phyloP scores from a whole-genome alignment of 2,888 invertebrate genomes.

The Dasysyrphus albostriatus region DNA sequence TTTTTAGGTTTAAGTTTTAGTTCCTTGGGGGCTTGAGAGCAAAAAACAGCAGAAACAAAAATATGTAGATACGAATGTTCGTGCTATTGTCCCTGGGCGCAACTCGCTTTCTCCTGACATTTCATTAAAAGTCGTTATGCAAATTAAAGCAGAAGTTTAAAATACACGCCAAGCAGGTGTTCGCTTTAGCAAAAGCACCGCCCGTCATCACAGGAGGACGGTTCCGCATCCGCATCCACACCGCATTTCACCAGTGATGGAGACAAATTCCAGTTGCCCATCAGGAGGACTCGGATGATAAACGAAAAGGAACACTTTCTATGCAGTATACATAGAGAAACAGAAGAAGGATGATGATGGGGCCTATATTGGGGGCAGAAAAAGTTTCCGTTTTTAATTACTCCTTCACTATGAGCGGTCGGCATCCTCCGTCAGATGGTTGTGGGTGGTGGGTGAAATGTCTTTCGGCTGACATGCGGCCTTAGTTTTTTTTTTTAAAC shows the following conservation, averaged over 20 bases:
- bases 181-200: slow-evolving; percentile 1
- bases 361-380: not conserved
- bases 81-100: slow-evolving; percentile 16
- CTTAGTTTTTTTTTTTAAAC: slow-evolving; percentile 28
- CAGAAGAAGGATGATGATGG: not conserved
- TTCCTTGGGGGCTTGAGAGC: not conserved
- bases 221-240: slow-evolving; percentile 32
- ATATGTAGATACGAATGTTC: slow-evolving; percentile 4
- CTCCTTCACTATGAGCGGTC: slow-evolving; percentile 58
- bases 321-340: not conserved
- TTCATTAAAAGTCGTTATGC: slow-evolving; percentile 74
- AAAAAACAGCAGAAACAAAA: not conserved
- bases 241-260: slow-evolving; percentile 38
- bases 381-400: slow-evolving; percentile 74
- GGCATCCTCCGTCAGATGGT: slow-evolving; percentile 15
- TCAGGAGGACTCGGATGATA: slow-evolving; percentile 28
- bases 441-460: slow-evolving; percentile 37
- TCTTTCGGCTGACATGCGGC: slow-evolving; percentile 70
- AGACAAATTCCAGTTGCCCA: slow-evolving; percentile 50
- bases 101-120: slow-evolving; percentile 44
- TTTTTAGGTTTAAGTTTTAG: not conserved
- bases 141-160: slow-evolving; percentile 66
- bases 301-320: slow-evolving; percentile 38
- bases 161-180: slow-evolving; percentile 47
- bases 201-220: slow-evolving; percentile 13